Evolutionary conservation across 1,140 invertebrate genomes (phyloP).

Genomic region (Ladona fulva): DNA sequence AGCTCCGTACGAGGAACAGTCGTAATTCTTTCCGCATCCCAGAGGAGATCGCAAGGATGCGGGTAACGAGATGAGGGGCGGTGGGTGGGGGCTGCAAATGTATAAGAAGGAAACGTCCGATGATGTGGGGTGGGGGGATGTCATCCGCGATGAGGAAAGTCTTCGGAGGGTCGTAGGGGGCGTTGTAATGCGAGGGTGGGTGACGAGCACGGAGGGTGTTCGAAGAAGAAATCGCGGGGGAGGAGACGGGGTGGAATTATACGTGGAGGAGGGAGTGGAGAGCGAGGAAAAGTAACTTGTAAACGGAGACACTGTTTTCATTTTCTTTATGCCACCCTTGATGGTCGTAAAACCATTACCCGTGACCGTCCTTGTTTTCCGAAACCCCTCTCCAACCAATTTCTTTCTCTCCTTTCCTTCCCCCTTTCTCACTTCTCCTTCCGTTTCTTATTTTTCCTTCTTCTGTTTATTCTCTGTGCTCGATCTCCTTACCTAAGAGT

Average conservation of each 20-base stretch:
- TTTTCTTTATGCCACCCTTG: slow-evolving; percentile 30
- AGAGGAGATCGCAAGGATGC: not conserved
- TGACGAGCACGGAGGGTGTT: not conserved
- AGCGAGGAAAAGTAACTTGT: slow-evolving; percentile 17
- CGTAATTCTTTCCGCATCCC: not conserved
- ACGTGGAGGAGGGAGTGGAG: not conserved
- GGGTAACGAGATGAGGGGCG: not conserved
- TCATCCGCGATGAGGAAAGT: no score
- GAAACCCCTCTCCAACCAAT: slow-evolving; percentile 15
- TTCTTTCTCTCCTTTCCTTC: not conserved
- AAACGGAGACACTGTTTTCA: slow-evolving; percentile 24
- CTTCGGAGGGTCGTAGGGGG: not conserved
- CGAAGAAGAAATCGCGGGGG: not conserved
- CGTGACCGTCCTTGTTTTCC: slow-evolving; percentile 28
- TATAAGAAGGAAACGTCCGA: no score
- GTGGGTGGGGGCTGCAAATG: not conserved
- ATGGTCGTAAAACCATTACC: slow-evolving; percentile 30
- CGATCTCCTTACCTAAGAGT: no score
- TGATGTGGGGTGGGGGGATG: no score
- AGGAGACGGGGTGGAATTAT: not conserved
- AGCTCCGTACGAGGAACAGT: not conserved
- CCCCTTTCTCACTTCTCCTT: not conserved
- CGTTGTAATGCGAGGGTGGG: no score
- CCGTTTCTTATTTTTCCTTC: not conserved
- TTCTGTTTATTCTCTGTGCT: not conserved